Percentiles rank a stretch among this genome's conserved stretches.
Conservation (phyloP, 2,797 vertebrate genomes). For the Nyctalus aviator region DNA sequence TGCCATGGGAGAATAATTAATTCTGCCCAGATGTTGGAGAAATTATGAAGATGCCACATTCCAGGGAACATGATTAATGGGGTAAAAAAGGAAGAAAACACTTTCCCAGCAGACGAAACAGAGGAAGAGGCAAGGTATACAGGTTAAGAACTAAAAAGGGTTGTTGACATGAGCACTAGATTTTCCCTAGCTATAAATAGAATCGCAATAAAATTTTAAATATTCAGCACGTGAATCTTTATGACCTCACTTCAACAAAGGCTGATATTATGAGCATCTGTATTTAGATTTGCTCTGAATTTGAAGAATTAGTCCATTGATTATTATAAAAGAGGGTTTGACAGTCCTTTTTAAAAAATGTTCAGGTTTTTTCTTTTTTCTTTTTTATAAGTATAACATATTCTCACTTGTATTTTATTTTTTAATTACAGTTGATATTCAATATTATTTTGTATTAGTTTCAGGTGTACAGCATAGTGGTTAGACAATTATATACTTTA, state of each 20-base stretch:
- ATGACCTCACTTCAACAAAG: conserved; percentile 39
- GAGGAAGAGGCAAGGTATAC: not conserved
- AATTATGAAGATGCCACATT: not conserved
- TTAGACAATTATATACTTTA: not conserved
- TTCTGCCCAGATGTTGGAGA: not conserved
- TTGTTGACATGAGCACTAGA: not conserved
- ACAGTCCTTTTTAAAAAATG: not conserved
- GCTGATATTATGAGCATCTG: not conserved
- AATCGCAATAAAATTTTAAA: not conserved
- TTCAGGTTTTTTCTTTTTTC: not conserved
- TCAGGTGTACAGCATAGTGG: not conserved
- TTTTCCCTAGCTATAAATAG: not conserved
- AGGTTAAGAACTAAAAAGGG: not conserved
- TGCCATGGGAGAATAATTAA: not conserved
- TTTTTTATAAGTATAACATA: not conserved
- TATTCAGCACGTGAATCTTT: not conserved
- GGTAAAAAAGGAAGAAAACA: not conserved
- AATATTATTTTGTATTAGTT: not conserved
- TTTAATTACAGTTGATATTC: not conserved
- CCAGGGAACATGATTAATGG: not conserved
- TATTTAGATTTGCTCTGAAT: not conserved
- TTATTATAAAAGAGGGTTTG: not conserved
- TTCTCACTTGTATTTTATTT: not conserved
- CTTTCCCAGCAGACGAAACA: not conserved
- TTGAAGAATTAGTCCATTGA: not conserved